A percentile compares a stretch with the other conserved stretches of the same genome.
phyloP scores from a whole-genome alignment of 2,113 vertebrate genomes.

The Chlamydotis undulata region DNA sequence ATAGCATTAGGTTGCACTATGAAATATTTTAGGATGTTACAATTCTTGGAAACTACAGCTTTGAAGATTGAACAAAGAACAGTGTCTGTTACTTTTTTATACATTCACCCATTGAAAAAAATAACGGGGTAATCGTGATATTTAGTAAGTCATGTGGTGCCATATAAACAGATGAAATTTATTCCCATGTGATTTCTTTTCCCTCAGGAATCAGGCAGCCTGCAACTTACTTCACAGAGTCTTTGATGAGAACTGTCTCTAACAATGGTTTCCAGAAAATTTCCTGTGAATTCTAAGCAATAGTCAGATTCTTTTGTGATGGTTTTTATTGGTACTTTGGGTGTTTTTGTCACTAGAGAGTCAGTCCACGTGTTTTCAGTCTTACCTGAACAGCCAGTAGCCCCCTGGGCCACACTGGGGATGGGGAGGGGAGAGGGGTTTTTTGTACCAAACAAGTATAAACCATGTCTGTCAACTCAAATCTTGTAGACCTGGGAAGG shows the following conservation, averaged over 20 bases:
- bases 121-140: not conserved
- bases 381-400: not conserved
- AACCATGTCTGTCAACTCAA: fast-evolving
- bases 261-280: not conserved
- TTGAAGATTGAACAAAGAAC: not conserved
- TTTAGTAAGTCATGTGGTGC: not conserved
- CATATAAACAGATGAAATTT: not conserved
- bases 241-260: not conserved
- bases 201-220: not conserved
- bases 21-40: not conserved
- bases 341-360: not conserved
- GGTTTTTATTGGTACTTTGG: not conserved
- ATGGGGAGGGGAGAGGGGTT: fast-evolving
- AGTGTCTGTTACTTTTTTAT: not conserved
- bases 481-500: not conserved
- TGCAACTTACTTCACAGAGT: not conserved
- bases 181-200: not conserved
- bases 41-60: not conserved
- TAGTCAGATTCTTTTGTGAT: not conserved
- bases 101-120: not conserved
- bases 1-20: not conserved
- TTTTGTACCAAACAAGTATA: not conserved
- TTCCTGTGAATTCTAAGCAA: not conserved
- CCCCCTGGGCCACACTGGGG: fast-evolving
- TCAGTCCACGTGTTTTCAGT: not conserved